These are phyloP conservation scores for Arnoldichthys spilopterus DNA, from an alignment of 2,797 vertebrate genomes.

Conservation along the genomic window DNA sequence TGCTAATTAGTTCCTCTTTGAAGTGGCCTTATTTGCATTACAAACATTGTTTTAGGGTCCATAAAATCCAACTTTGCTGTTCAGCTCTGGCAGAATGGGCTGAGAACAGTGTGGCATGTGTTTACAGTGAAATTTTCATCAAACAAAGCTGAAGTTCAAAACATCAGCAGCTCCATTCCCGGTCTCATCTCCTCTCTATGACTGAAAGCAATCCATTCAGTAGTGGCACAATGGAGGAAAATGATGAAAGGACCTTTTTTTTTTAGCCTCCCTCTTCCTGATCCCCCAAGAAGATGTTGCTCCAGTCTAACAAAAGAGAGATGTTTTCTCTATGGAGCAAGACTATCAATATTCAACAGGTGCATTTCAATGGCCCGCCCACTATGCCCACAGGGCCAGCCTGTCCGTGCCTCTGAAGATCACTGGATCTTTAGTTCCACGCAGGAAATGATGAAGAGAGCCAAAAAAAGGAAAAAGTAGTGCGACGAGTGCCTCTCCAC, in stretches of 20 bases:
- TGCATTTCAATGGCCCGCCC: conserved; percentile 75
- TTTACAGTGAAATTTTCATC: conserved; percentile 50
- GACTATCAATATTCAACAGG: conserved; percentile 80
- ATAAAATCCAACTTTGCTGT: conserved; percentile 62
- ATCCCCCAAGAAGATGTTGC: conserved; percentile 72
- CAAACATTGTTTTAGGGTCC: conserved; percentile 79
- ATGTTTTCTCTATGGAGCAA: conserved; percentile 78
- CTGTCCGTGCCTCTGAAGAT: conserved; percentile 51
- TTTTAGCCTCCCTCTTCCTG: conserved; percentile 1
- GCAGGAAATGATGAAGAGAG: conserved; percentile 57
- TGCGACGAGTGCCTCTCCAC: background rate
- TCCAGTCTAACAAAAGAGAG: conserved; percentile 71
- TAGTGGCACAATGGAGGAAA: conserved; percentile 8
- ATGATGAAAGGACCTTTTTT: conserved; percentile 73
- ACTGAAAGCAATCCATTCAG: conserved; percentile 38
- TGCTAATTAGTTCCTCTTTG: conserved; percentile 87
- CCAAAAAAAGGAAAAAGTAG: conserved; percentile 21
- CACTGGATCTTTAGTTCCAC: conserved; percentile 59
- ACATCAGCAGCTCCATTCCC: conserved; percentile 35
- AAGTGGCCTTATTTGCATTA: conserved; percentile 90
- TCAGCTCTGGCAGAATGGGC: background rate
- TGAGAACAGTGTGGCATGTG: conserved; percentile 22
- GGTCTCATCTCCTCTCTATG: conserved; percentile 31
- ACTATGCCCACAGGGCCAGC: conserved; percentile 56
- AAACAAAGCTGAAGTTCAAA: conserved; percentile 62